Base-by-base conservation (phyloP, 1,140 invertebrate species). In the Leptinotarsa undecemlineata region DNA sequence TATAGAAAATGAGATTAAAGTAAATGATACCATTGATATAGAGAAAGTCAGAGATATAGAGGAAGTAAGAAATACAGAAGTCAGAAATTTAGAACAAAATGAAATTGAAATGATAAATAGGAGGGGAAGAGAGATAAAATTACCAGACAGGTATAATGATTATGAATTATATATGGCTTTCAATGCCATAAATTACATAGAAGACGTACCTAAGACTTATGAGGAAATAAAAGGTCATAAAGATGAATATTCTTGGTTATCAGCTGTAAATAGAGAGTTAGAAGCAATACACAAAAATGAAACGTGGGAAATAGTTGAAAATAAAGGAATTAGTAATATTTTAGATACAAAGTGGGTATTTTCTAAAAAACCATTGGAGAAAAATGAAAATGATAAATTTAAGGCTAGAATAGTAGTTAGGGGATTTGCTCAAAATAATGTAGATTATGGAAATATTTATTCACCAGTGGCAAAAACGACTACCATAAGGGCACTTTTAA, bases 381-480 rank as follows among this genome's bases (percentile, higher is more conserved):
- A 73, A 17, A 73, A 73, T n/a, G 23, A 73, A 11, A 71, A 82
- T 70, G 82, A 62, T 26, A 71, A 76, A 61, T 78, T 82, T 71
- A 86, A 86, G 76, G 84, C 85, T 17, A 76, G 84, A 68, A 75
- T 85, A 67, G 85, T 86, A 17, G 83, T 81, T 23, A 81, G 83
- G 77, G 85, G 84, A 33, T 33, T 33, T 33, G 33, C 33, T 8
- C 33, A 33, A 33, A 33, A 33, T 15, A 84, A 26, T 26, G 61
- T 79, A 68, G 51, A 80, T 79, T 15, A 68, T 81, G 14, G 64
- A 15, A 20, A 60, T n/a, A 48, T 71, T 4, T 71, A 71, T 71
- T 71, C 68, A 19, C 68, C 68, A n/a, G 47, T 71, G 14, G 68
- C 68, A 48, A 71, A 23, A 57, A 71, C 61, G 17, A 71, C 48